phyloP scores from a whole-genome alignment of 2,113 vertebrate species.

The Lathamus discolor region DNA sequence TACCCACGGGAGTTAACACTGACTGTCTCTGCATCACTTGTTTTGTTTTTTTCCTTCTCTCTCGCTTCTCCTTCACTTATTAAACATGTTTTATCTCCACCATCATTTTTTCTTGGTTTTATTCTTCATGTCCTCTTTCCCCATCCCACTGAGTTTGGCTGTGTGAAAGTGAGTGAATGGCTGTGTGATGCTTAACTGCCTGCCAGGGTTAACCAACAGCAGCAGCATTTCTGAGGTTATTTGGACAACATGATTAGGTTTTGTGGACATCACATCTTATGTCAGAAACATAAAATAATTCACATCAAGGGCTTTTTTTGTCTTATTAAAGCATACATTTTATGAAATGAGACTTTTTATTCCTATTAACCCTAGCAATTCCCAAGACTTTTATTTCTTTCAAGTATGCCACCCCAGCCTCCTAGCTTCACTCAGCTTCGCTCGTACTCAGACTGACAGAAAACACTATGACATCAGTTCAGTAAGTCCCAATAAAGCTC shows the following conservation, averaged over 20 bases:
- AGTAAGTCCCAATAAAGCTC: neutral
- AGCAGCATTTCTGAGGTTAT: neutral
- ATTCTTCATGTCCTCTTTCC: neutral
- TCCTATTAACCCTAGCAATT: neutral
- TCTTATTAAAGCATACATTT: neutral
- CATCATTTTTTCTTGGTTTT: neutral
- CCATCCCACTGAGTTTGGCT: neutral
- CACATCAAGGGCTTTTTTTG: neutral
- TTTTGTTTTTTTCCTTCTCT: neutral
- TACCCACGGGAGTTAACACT: neutral
- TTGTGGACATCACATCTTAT: rapidly evolving
- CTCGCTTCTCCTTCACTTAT: neutral
- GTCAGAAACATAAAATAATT: neutral
- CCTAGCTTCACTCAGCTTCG: neutral
- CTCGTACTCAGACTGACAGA: neutral
- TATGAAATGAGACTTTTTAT: neutral
- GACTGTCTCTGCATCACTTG: neutral
- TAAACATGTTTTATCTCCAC: neutral
- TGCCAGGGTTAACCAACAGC: neutral
- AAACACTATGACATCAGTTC: neutral
- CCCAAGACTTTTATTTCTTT: neutral
- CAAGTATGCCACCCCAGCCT: neutral
- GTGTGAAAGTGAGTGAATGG: neutral
- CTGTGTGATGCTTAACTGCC: neutral
- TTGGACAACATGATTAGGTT: neutral